Evolutionary conservation across 2,113 vertebrate species (phyloP).

Genomic region (Corythaeola cristata): DNA sequence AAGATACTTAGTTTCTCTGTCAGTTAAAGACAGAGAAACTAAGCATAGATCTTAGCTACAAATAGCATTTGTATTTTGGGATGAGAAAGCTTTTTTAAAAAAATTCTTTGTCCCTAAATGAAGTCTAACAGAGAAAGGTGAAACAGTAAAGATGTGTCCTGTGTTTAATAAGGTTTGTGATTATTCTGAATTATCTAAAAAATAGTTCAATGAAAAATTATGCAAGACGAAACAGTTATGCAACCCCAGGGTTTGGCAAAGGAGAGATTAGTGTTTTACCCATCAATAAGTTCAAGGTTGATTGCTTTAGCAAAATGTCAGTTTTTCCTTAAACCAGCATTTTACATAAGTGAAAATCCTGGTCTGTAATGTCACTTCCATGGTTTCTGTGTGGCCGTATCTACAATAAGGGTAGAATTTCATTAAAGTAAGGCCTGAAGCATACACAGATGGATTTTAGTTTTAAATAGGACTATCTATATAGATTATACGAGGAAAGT

Average conservation of each 20-base stretch:
- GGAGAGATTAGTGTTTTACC: not conserved
- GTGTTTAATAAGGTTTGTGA: not conserved
- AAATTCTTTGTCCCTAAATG: no score
- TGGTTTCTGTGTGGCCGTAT: not conserved
- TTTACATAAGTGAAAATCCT: not conserved
- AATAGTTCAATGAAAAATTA: not conserved
- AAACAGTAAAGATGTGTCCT: not conserved
- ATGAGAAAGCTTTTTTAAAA: not conserved
- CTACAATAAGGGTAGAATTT: not conserved
- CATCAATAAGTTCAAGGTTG: not conserved
- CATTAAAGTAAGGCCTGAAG: slow-evolving; percentile 33
- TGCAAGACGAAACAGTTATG: not conserved
- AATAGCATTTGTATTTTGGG: not conserved
- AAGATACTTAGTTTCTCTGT: not conserved
- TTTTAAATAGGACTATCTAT: slow-evolving; percentile 20
- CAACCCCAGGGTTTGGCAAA: not conserved
- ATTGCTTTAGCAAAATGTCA: not conserved
- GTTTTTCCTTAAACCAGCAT: not conserved
- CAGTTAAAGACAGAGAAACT: no score
- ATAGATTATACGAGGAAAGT: slow-evolving; percentile 7
- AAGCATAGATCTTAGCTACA: not conserved
- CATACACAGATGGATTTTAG: slow-evolving; percentile 1
- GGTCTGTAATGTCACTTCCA: not conserved
- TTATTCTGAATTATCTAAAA: not conserved
- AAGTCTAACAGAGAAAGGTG: not conserved